Percentiles rank a stretch among this genome's conserved stretches.
phyloP scores from a whole-genome alignment of 2,888 invertebrate species.

The Leucophenga montana region DNA sequence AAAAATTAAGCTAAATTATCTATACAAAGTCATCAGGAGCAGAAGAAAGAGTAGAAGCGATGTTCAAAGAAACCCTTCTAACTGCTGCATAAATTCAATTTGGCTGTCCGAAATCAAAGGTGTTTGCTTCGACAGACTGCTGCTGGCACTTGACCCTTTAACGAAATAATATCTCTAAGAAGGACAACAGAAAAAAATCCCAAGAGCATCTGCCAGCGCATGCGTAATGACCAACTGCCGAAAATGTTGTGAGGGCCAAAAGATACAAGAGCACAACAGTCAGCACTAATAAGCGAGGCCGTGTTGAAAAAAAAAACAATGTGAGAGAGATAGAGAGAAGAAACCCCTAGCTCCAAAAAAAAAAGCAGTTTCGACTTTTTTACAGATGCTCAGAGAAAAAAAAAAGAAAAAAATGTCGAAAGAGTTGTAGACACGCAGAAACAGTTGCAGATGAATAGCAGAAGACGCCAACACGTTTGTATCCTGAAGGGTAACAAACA shows the following conservation, averaged over 20 bases:
- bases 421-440: conserved; percentile 36
- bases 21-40: conserved; percentile 36
- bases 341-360: conserved; percentile 18
- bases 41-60: conserved; percentile 25
- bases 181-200: conserved; percentile 39
- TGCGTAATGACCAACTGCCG: conserved; percentile 69
- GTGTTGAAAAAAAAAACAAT: conserved; percentile 19
- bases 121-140: conserved; percentile 58
- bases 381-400: conserved; percentile 58
- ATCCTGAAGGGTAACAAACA: conserved; percentile 36
- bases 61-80: conserved; percentile 37
- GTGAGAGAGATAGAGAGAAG: conserved; percentile 38
- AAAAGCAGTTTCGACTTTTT: conserved; percentile 42
- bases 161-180: conserved; percentile 7
- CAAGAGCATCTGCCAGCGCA: conserved; percentile 67
- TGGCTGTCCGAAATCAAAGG: conserved; percentile 64
- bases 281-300: not conserved
- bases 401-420: conserved; percentile 39
- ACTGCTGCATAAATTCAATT: conserved; percentile 54
- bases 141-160: conserved; percentile 60
- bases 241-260: conserved; percentile 50
- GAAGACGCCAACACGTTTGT: conserved; percentile 42
- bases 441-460: conserved; percentile 40
- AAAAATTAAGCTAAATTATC: conserved; percentile 43
- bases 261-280: not conserved